Evolutionary conservation across 2,888 invertebrate genomes (phyloP), one percentile per base, ranked within the genome.

Genomic region (Tetragonula carbonaria): DNA sequence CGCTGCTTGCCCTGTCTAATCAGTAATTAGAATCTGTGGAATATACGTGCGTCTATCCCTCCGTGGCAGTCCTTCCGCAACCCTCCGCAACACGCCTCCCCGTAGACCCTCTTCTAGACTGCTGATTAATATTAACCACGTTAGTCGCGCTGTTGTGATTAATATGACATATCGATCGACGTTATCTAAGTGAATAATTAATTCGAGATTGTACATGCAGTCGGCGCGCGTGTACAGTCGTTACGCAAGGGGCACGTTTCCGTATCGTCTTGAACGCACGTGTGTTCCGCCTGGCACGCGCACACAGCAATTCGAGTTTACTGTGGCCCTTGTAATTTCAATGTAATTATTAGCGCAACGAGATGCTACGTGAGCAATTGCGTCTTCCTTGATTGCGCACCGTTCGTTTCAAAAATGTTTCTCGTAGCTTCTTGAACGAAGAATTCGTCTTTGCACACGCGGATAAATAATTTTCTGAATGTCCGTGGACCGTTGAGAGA

Each of bases 11-110:
- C 82, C 66, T 62, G 71, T 84, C 91, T 91, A 91, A 92, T 92
- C 92, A 91, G 90, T 92, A 92, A 93, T 93, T 91, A 92, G 91
- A 91, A 93, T 93, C 92, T 85, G 87, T 84, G 84, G 80, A 33
- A 82, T 82, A 86, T 87, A 86, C 88, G 87, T 82, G 88, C 86
- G 86, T 80, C 86, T 80, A 77, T 74, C 81, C 80, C 82, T 74
- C 63, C 76, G 73, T 82, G 80, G 82, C 78, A 78, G 78, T 82
- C 84, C 86, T 86, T 86, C 79, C 87, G 68, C 70, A 38, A 65
- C 74, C 74, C 80, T 8, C 70, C 80, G 82, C 80, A 68, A n/a
- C 65, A 57, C 76, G 74, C 68, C 84, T 80, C 86, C 84, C 84
- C 59, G 75, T 82, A 88, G 88, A 84, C 81, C 87, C 86, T 85